Evolutionary conservation across 2,888 invertebrate genomes (phyloP).

Genomic region (Acrobasis repandana): DNA sequence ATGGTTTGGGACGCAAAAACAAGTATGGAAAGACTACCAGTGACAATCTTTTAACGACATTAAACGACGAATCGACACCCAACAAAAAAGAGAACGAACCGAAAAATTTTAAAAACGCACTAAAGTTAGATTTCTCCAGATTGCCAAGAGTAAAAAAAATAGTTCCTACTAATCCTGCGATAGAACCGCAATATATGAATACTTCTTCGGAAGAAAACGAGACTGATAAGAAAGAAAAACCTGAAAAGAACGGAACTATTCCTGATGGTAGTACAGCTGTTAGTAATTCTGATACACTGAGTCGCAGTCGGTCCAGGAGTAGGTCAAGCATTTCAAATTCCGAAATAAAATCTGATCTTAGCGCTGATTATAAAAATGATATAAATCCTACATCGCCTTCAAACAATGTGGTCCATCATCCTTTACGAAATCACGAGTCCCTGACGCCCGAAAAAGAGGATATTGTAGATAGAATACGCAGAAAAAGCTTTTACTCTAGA

Average conservation of each 20-base stretch:
- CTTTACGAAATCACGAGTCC: slow-evolving; percentile 70
- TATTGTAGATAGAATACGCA: slow-evolving; percentile 91
- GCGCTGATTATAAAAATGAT: slow-evolving; percentile 54
- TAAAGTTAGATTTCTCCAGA: slow-evolving; percentile 85
- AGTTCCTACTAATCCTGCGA: slow-evolving; percentile 82
- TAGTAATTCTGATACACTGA: slow-evolving; percentile 48
- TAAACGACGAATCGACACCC: slow-evolving; percentile 52
- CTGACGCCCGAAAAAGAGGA: slow-evolving; percentile 85
- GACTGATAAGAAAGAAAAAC: slow-evolving; percentile 55
- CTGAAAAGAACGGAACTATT: slow-evolving; percentile 54
- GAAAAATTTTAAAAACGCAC: slow-evolving; percentile 71
- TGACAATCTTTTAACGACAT: slow-evolving; percentile 57
- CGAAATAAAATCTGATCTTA: slow-evolving; percentile 76
- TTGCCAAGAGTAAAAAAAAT: slow-evolving; percentile 83
- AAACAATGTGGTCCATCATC: slow-evolving; percentile 55
- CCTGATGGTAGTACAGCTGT: slow-evolving; percentile 47
- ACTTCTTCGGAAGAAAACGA: slow-evolving; percentile 60
- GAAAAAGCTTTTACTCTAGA: slow-evolving; percentile 94
- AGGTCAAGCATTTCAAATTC: slow-evolving; percentile 70
- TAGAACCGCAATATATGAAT: slow-evolving; percentile 76
- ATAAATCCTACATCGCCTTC: slow-evolving; percentile 51
- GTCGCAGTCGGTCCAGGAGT: slow-evolving; percentile 70
- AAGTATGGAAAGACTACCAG: slow-evolving; percentile 74
- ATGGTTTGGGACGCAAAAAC: slow-evolving; percentile 79
- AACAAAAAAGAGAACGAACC: slow-evolving; percentile 61